Base-by-base conservation (phyloP, 1,140 invertebrate species). In the Drosophila ambigua region DNA sequence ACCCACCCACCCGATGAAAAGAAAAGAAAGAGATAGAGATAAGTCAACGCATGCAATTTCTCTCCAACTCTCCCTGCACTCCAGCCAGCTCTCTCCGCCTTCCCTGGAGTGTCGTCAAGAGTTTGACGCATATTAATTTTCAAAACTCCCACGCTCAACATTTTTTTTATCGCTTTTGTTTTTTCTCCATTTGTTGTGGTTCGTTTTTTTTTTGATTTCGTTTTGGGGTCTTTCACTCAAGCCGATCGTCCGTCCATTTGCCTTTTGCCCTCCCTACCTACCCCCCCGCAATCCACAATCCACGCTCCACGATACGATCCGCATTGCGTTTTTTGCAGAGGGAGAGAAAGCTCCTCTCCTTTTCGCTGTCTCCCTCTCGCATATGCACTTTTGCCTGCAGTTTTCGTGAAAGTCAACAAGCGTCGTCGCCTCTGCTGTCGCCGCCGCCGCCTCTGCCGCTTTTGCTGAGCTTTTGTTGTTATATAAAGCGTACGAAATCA, bases 91-190 rank as follows among this genome's bases (percentile, higher is more conserved):
- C 41, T 49, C 48, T 20, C 50, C 23, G 24, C 39, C 45, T 26
- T 44, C 15, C 48, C 23, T 44, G 13, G 48, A 72, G 73, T 85
- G 77, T 85, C 82, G 69, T 85, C 82, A 68, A 85, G 82, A 87
- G 71, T 76, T 87, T 79, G 63, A 78, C 71, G 83, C 83, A 87
- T 87, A 87, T 87, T 87, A 79, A 87, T 83, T 88, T 88, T 74
- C 61, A 74, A 88, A 88, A 88, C 83, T 88, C 83, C 83, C 83
- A 88, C 83, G 83, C 83, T 88, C 72, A 88, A 77, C 77, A 85
- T 84, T 84, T 76, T 64, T 64, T 67, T 50, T 41, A 55, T 73
- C 69, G 53, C 24, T 67, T 63, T 49, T 49, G 65, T 74, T 82
- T 82, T 53, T 61, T 61, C 68, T 81, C 41, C 24, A 45, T 84